A percentile compares a stretch with the other conserved stretches of the same genome.
These are phyloP conservation scores for Pomatorhinus ruficollis DNA, from an alignment of 2,113 vertebrate genomes.

Conservation along the genomic window DNA sequence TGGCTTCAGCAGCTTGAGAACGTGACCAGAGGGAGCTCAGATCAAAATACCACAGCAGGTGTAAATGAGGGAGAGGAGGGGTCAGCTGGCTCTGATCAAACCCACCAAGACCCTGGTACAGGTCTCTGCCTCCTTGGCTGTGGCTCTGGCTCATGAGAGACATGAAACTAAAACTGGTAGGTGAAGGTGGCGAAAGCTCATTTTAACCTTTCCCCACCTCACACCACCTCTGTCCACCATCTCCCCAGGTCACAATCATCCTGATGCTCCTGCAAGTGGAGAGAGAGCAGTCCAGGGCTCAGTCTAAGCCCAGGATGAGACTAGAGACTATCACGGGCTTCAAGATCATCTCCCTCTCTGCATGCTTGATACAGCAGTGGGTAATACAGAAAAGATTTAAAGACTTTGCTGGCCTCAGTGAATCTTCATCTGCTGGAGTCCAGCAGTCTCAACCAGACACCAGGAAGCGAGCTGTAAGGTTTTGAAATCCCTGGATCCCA, in stretches of 20 bases:
- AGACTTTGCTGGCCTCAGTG: neutral
- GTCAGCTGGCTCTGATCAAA: neutral
- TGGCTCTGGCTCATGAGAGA: neutral
- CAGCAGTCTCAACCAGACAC: neutral
- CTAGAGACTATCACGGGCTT: fast-evolving
- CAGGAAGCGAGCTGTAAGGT: fast-evolving
- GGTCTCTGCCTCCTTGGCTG: neutral
- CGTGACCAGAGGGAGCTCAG: neutral
- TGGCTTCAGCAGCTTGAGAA: neutral
- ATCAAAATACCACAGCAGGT: neutral
- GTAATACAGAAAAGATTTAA: neutral
- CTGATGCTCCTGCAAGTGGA: neutral
- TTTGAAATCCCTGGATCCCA: neutral
- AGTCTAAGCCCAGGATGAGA: neutral
- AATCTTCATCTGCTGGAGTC: neutral
- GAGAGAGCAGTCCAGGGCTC: neutral
- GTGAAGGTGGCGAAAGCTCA: neutral
- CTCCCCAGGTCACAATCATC: neutral
- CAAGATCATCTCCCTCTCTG: neutral
- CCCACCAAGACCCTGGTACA: neutral
- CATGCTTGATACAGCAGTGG: neutral
- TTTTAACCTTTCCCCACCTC: neutral
- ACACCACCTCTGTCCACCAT: neutral
- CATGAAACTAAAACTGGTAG: fast-evolving
- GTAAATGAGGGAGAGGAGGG: neutral